Evolutionary conservation across 2,888 invertebrate genomes (phyloP).

Genomic region (Thymelicus sylvestris): DNA sequence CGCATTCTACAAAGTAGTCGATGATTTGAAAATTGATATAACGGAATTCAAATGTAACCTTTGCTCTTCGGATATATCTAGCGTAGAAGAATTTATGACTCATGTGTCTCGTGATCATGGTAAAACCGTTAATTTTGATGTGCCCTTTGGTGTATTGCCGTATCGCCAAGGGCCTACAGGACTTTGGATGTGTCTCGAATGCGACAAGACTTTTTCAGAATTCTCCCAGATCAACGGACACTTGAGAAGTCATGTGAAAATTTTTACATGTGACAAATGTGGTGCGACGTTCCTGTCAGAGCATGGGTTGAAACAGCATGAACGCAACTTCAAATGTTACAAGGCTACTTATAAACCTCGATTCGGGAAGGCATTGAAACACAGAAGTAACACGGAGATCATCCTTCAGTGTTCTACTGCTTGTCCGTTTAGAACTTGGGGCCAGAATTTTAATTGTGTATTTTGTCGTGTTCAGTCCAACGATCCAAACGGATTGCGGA

Average conservation of each 20-base stretch:
- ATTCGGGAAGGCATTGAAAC: slow-evolving; percentile 72
- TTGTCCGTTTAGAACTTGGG: slow-evolving; percentile 77
- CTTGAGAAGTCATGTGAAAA: slow-evolving; percentile 72
- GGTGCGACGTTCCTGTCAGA: slow-evolving; percentile 74
- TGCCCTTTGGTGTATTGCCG: slow-evolving; percentile 74
- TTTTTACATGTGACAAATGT: slow-evolving; percentile 76
- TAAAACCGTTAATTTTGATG: slow-evolving; percentile 70
- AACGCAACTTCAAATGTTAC: slow-evolving; percentile 74
- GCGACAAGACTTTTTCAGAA: slow-evolving; percentile 71
- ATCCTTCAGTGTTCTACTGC: slow-evolving; percentile 77
- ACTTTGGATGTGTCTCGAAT: slow-evolving; percentile 73
- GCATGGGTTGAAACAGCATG: slow-evolving; percentile 72
- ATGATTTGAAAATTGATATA: slow-evolving; percentile 74
- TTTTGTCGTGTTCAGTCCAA: slow-evolving; percentile 76
- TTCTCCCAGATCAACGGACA: slow-evolving; percentile 77
- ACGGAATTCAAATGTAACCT: slow-evolving; percentile 71
- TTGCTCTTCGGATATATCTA: slow-evolving; percentile 61
- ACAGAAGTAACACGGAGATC: slow-evolving; percentile 75
- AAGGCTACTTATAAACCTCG: slow-evolving; percentile 75
- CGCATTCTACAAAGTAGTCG: slow-evolving; percentile 77
- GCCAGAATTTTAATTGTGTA: slow-evolving; percentile 77
- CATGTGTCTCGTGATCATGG: slow-evolving; percentile 69
- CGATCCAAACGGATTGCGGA: slow-evolving; percentile 72
- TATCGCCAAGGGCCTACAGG: slow-evolving; percentile 68
- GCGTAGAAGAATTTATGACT: slow-evolving; percentile 69